These are phyloP conservation scores for Troglohyphantes excavatus DNA, from an alignment of 2,888 invertebrate genomes.

Conservation along the genomic window DNA sequence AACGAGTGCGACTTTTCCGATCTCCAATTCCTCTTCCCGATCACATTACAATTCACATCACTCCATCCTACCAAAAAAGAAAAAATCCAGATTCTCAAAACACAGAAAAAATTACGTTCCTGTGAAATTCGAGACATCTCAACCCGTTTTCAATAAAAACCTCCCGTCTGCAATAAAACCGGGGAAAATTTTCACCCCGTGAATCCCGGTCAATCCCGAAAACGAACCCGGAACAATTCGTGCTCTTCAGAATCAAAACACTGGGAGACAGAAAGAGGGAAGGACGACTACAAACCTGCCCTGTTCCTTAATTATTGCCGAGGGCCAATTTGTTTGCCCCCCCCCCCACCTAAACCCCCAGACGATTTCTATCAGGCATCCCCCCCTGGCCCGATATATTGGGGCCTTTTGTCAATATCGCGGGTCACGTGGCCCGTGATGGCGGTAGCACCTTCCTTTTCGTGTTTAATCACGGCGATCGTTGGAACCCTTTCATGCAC, in stretches of 20 bases:
- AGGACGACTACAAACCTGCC: constrained; percentile 50
- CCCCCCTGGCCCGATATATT: constrained; percentile 67
- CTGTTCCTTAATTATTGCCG: constrained; percentile 74
- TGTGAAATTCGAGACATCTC: no score
- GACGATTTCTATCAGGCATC: constrained; percentile 64
- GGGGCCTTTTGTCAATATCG: constrained; percentile 75
- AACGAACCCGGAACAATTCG: background rate
- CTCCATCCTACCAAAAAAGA: no score
- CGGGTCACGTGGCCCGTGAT: constrained; percentile 69
- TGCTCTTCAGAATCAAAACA: constrained; percentile 48
- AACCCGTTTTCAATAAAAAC: no score
- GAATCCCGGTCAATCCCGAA: background rate
- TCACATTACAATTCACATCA: no score
- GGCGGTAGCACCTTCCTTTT: constrained; percentile 64
- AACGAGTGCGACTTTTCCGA: no score
- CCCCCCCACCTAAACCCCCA: constrained; percentile 51
- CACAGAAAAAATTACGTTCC: no score
- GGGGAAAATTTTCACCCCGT: background rate
- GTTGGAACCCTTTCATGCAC: constrained; percentile 61
- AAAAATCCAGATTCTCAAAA: no score
- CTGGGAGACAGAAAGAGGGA: background rate
- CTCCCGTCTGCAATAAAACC: background rate
- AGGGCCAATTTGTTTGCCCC: constrained; percentile 78
- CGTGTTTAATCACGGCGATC: constrained; percentile 78
- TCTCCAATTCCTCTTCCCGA: no score